Conservation (phyloP, 2,888 invertebrate genomes). For the Apamea epomidion region DNA sequence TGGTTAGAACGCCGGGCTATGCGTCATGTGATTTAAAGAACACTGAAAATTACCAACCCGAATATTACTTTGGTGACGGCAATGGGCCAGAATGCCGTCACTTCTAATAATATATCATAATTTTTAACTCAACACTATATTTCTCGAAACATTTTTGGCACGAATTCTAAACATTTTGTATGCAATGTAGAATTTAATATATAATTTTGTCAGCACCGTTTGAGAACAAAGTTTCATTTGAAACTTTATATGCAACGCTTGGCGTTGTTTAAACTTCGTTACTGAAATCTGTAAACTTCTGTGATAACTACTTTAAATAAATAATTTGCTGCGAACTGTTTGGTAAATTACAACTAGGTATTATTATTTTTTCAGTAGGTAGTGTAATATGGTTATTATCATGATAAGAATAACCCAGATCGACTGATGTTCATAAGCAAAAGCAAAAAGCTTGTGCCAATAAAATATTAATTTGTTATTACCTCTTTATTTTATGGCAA, state of each 20-base stretch:
- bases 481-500: conserved; percentile 21
- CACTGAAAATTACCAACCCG: neutral
- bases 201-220: conserved; percentile 53
- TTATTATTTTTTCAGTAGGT: neutral
- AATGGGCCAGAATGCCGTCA: conserved; percentile 3
- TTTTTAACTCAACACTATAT: conserved; percentile 17
- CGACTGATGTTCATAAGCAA: neutral
- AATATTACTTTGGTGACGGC: neutral
- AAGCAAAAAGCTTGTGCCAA: neutral
- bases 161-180: conserved; percentile 47
- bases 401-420: neutral
- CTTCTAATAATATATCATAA: conserved; percentile 11
- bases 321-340: conserved; percentile 17
- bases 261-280: conserved; percentile 52
- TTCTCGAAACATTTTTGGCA: conserved; percentile 55
- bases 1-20: too few species aligned
- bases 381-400: neutral
- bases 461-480: conserved; percentile 8
- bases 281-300: conserved; percentile 43
- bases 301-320: conserved; percentile 37
- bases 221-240: conserved; percentile 48
- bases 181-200: conserved; percentile 57
- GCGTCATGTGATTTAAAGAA: neutral
- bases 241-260: conserved; percentile 58
- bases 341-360: neutral